Base-by-base conservation (phyloP, 2,888 invertebrate species). In the Xestia rhomboidea region DNA sequence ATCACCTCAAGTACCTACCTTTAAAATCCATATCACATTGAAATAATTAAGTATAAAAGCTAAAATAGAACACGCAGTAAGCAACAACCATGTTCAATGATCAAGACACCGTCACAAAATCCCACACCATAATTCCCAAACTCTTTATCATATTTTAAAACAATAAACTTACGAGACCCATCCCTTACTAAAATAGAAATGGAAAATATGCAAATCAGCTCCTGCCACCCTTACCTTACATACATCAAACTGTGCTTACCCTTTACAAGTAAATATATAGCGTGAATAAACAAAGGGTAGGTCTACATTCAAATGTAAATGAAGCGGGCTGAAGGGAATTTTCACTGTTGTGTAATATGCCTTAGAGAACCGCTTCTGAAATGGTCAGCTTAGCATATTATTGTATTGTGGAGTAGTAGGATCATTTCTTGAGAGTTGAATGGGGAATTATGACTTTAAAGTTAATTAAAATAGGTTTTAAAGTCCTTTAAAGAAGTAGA, bases 241-340 rank as follows among this genome's bases (percentile, higher is more conserved):
- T 83, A 86, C 78, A 78, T 86, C 82, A 82, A 85, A 82, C 62
- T 82, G 73, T 68, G 34, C 69, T 34, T 70, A 67, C 86, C 83
- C 77, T 68, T 76, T 70, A 38, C 44, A 77, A 77, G n/a, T 27
- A 82, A 77, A 82, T 87, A 79, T 88, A 83, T 82, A 87, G 64
- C 72, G 69, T 73, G 77, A 79, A 88, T 87, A 89, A 89, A 90
- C 90, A 90, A 90, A 87, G 80, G 85, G 54, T 67, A 69, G 77
- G 76, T 51, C 72, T 73, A 81, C 82, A 90, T 90, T 90, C 87
- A 90, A 83, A 90, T 90, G 89, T 81, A 88, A 90, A 90, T 90
- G 83, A 87, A 76, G 51, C 34, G 74, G 49, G 72, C 49, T 54
- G 70, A 73, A 72, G 72, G 66, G 72, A 68, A 68, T 81, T 84